Base-by-base conservation (phyloP, 2,888 invertebrate genomes). In the Tipula confusa region DNA sequence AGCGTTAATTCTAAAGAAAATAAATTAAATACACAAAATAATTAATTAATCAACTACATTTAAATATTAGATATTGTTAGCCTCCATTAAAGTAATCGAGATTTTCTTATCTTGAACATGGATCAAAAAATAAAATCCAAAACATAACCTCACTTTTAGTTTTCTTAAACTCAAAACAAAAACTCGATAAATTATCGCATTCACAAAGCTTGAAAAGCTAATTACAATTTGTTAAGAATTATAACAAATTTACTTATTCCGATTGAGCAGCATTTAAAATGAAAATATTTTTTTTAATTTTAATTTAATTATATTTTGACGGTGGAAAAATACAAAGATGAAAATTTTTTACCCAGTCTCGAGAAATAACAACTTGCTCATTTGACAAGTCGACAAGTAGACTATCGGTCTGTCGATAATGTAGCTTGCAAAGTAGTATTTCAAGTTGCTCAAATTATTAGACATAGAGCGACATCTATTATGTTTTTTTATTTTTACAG, bases 181-280 rank as follows among this genome's bases (percentile, higher is more conserved):
- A 79, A 11, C 28, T 29, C 11, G 3, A 79, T 15, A 9, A 1
- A 24, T 18, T 18, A 79, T 79, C 3, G 79, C 28, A 79, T 24
- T 79, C 79, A 11, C 38, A 64, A 24, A 43, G n/a, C n/a, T 24
- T 11, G 24, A 9, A 80, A 80, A 80, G 31, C 80, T 2, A 15
- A 80, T 13, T 80, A 2, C 79, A n/a, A n/a, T 15, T 29, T n/a
- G n/a, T 29, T 80, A n/a, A 29, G n/a, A n/a, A n/a, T 7, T 15
- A 29, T 6, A 82, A 82, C 38, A 79, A 82, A 86, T 86, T 87
- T 87, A 87, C 87, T 87, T 87, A 87, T 87, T 87, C 85, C 87
- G 86, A 86, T 86, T 87, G 84, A 87, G 87, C 84, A 87, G 86
- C 87, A 87, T 87, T 85, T 84, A 64, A n/a, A 24, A 64, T 64